phyloP scores from a whole-genome alignment of 2,888 invertebrate species.

The Hymenopus coronatus region DNA sequence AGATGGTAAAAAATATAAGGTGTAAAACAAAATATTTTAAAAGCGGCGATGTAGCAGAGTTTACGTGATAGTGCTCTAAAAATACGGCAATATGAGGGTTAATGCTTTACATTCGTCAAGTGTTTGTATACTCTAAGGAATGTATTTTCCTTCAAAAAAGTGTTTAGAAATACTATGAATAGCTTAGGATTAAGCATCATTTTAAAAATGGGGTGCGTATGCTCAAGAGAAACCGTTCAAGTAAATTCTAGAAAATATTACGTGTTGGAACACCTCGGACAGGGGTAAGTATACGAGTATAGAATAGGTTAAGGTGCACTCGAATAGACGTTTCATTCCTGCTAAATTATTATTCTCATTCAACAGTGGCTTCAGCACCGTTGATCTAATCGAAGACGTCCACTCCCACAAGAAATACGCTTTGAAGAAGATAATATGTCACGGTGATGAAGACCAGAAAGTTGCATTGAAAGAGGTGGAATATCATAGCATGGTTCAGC shows the following conservation, averaged over 20 bases:
- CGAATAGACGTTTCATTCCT: not conserved
- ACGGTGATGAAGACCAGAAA: conserved; percentile 72
- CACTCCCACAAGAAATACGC: conserved; percentile 66
- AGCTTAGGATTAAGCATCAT: conserved; percentile 66
- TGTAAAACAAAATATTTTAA: not conserved
- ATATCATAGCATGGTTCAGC: conserved; percentile 65
- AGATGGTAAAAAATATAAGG: not conserved
- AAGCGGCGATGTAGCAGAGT: not conserved
- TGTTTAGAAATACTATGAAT: conserved; percentile 40
- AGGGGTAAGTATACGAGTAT: conserved; percentile 58
- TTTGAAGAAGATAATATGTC: conserved; percentile 77
- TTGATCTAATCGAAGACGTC: conserved; percentile 70
- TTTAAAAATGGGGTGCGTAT: conserved; percentile 72
- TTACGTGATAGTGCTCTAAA: not conserved
- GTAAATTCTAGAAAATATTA: conserved; percentile 69
- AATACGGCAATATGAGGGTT: not conserved
- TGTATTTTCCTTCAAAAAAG: not conserved
- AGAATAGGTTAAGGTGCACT: not conserved
- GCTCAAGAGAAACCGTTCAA: conserved; percentile 66
- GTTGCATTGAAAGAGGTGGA: conserved; percentile 70
- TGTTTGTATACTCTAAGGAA: not conserved
- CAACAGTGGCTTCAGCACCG: conserved; percentile 75
- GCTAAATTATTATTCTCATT: not conserved
- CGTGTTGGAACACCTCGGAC: conserved; percentile 68
- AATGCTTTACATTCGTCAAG: not conserved